These are phyloP conservation scores for Nebria ingens DNA, from an alignment of 1,140 invertebrate genomes.

Conservation along the genomic window DNA sequence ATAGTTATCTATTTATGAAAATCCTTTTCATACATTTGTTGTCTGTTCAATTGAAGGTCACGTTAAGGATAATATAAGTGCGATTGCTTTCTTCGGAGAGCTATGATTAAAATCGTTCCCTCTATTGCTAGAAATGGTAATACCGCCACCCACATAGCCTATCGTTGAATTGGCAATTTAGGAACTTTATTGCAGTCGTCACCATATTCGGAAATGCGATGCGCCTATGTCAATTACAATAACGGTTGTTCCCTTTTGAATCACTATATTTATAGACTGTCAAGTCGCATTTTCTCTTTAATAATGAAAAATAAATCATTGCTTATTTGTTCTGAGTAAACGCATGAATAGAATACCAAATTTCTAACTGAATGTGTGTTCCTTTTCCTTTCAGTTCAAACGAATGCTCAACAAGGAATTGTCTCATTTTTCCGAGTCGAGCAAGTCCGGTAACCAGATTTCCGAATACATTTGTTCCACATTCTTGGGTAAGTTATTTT, in stretches of 20 bases:
- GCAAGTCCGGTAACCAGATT: conserved; percentile 97
- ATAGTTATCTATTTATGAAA: too few species aligned
- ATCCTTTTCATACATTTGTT: too few species aligned
- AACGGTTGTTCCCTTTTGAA: background rate
- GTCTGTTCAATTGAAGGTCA: too few species aligned
- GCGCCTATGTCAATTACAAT: background rate
- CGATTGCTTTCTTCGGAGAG: too few species aligned
- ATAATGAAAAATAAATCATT: too few species aligned
- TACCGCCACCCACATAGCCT: background rate
- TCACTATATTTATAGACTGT: background rate
- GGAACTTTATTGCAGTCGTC: background rate
- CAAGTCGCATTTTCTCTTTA: too few species aligned
- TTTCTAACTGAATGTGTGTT: conserved; percentile 8
- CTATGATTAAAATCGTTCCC: background rate
- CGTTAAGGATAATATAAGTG: too few species aligned
- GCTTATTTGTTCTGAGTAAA: too few species aligned
- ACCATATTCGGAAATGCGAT: background rate
- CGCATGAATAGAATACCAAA: too few species aligned
- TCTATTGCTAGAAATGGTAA: background rate
- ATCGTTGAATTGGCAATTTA: background rate
- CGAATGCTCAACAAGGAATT: conserved; percentile 99
- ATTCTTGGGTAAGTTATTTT: conserved; percentile 82
- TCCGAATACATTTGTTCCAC: conserved; percentile 98
- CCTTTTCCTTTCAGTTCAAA: conserved; percentile 78
- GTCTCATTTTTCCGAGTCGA: conserved; percentile 97